A percentile compares a stretch with the other conserved stretches of the same genome.
Conservation (phyloP, 2,888 invertebrate species). For the Trachelus troglodyta region DNA sequence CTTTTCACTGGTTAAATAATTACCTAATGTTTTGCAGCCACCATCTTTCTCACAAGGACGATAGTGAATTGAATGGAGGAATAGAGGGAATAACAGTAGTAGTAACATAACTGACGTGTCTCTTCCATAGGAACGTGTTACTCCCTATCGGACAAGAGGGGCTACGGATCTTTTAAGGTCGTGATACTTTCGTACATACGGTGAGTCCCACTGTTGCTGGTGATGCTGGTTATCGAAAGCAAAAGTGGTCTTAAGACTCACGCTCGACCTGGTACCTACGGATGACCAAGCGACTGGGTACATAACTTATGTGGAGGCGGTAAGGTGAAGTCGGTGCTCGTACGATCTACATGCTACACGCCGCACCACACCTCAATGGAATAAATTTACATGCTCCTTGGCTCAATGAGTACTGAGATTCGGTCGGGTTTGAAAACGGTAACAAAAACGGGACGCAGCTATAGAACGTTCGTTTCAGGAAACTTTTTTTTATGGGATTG, state of each 20-base stretch:
- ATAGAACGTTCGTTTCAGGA: too few species aligned
- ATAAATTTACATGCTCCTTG: constrained; percentile 59
- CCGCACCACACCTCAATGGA: constrained; percentile 56
- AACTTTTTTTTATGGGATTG: too few species aligned
- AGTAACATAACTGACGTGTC: too few species aligned
- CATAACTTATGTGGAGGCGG: constrained; percentile 54
- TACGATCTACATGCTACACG: constrained; percentile 46
- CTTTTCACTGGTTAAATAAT: too few species aligned
- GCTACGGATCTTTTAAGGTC: too few species aligned
- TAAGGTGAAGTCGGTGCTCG: constrained; percentile 26
- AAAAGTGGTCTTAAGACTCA: constrained; percentile 41
- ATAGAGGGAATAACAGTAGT: too few species aligned
- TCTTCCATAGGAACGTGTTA: too few species aligned
- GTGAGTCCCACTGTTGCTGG: background rate
- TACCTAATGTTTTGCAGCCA: too few species aligned
- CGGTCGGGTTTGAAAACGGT: constrained; percentile 21
- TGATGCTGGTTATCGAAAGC: constrained; percentile 37
- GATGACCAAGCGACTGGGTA: constrained; percentile 36
- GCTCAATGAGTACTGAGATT: constrained; percentile 32
- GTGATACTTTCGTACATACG: too few species aligned
- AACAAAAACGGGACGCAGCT: constrained; percentile 18
- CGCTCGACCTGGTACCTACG: constrained; percentile 20
- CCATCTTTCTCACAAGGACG: too few species aligned
- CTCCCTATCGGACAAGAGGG: too few species aligned
- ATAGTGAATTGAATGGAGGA: too few species aligned